Evolutionary conservation across 2,888 invertebrate genomes (phyloP).

Genomic region (Norana najaformis): DNA sequence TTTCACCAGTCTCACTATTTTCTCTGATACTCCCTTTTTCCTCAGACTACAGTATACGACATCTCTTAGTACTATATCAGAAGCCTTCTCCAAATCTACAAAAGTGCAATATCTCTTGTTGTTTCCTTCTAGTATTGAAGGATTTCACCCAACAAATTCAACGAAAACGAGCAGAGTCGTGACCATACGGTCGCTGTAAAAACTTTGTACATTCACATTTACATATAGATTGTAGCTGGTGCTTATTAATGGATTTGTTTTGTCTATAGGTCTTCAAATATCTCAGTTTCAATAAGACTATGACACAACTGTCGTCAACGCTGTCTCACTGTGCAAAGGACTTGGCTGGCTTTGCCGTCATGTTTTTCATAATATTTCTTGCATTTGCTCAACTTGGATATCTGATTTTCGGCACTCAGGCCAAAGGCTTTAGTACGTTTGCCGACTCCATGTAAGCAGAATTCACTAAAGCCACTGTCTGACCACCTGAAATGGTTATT

Average conservation of each 20-base stretch:
- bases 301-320: conserved; percentile 75
- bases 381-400: conserved; percentile 77
- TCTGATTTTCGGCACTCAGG: conserved; percentile 74
- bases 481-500: background rate
- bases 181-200: no score
- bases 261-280: conserved; percentile 71
- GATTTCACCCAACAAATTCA: no score
- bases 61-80: no score
- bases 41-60: no score
- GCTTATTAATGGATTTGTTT: background rate
- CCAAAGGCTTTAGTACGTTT: conserved; percentile 69
- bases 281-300: conserved; percentile 75
- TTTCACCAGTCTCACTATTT: no score
- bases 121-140: no score
- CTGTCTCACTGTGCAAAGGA: conserved; percentile 73
- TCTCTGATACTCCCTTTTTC: no score
- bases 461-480: background rate
- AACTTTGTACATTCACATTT: background rate
- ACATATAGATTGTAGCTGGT: background rate
- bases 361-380: conserved; percentile 78
- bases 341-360: conserved; percentile 73
- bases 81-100: no score
- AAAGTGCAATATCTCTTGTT: no score
- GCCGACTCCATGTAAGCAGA: conserved; percentile 43
- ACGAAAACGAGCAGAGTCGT: no score